These are phyloP conservation scores for Lithophane leautieri DNA, from an alignment of 2,888 invertebrate genomes.

Conservation along the genomic window DNA sequence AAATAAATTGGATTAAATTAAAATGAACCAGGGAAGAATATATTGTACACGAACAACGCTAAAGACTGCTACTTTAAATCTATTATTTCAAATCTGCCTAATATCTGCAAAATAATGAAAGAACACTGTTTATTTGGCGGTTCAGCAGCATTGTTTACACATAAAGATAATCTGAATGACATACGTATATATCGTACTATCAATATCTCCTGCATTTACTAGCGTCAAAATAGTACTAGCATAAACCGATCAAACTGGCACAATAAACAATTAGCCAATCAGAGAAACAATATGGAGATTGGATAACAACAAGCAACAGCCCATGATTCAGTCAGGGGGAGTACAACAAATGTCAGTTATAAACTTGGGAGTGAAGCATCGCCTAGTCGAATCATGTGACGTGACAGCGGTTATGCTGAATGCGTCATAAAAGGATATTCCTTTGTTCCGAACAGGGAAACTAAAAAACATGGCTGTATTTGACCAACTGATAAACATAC, in stretches of 20 bases:
- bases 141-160: slow-evolving; percentile 1
- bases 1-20: neutral
- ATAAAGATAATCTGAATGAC: slow-evolving; percentile 10
- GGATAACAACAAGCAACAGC: slow-evolving; percentile 24
- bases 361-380: slow-evolving; percentile 28
- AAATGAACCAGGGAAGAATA: neutral
- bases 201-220: slow-evolving; percentile 5
- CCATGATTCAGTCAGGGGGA: slow-evolving; percentile 31
- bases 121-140: neutral
- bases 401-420: slow-evolving; percentile 22
- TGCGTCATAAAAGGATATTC: slow-evolving; percentile 32
- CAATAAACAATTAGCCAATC: slow-evolving; percentile 37
- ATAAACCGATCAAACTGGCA: slow-evolving; percentile 25
- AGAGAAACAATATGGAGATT: slow-evolving; percentile 38
- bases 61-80: neutral
- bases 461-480: slow-evolving; percentile 4
- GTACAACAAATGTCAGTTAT: slow-evolving; percentile 27
- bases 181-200: slow-evolving; percentile 10
- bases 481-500: slow-evolving; percentile 1
- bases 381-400: slow-evolving; percentile 36
- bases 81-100: neutral
- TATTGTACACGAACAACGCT: neutral
- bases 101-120: neutral
- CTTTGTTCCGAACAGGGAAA: slow-evolving; percentile 14
- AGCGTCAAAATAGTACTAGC: slow-evolving; percentile 14